Percentiles rank a stretch among this genome's conserved stretches.
Evolutionary conservation across 2,797 vertebrate genomes (phyloP).

Genomic region (Thripadectes ignobilis): DNA sequence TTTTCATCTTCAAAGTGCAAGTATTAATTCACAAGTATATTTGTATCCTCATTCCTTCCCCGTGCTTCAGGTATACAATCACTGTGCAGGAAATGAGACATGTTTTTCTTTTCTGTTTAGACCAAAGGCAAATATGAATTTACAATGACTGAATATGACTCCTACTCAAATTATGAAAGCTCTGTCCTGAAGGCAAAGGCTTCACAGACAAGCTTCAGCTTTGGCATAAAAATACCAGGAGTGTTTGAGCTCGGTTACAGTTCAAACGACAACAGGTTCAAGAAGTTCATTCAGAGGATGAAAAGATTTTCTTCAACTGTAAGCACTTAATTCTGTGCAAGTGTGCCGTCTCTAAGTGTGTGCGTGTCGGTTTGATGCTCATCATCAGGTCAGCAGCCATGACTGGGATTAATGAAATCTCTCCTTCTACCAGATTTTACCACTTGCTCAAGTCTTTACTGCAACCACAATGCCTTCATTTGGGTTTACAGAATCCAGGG

Average conservation of each 20-base stretch:
- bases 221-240: slow-evolving; percentile 71
- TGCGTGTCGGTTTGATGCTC: background rate
- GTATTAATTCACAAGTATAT: slow-evolving; percentile 47
- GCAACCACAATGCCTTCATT: background rate
- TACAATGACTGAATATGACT: slow-evolving; percentile 77
- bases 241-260: slow-evolving; percentile 77
- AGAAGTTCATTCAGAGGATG: slow-evolving; percentile 77
- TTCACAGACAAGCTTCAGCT: slow-evolving; percentile 50
- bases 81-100: slow-evolving; percentile 7
- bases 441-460: background rate
- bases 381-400: background rate
- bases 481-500: background rate
- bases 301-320: slow-evolving; percentile 84
- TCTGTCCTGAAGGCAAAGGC: slow-evolving; percentile 32
- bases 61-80: slow-evolving; percentile 34
- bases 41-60: slow-evolving; percentile 21
- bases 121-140: slow-evolving; percentile 89
- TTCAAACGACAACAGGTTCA: slow-evolving; percentile 64
- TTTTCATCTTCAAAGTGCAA: slow-evolving; percentile 67
- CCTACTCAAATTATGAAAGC: slow-evolving; percentile 81
- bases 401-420: background rate
- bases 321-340: slow-evolving; percentile 57
- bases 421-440: background rate
- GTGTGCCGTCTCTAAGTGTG: fast-evolving
- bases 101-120: slow-evolving; percentile 77